Percentiles rank a stretch among this genome's conserved stretches.
Conservation (phyloP, 2,797 vertebrate genomes). For the Dryobates pubescens region DNA sequence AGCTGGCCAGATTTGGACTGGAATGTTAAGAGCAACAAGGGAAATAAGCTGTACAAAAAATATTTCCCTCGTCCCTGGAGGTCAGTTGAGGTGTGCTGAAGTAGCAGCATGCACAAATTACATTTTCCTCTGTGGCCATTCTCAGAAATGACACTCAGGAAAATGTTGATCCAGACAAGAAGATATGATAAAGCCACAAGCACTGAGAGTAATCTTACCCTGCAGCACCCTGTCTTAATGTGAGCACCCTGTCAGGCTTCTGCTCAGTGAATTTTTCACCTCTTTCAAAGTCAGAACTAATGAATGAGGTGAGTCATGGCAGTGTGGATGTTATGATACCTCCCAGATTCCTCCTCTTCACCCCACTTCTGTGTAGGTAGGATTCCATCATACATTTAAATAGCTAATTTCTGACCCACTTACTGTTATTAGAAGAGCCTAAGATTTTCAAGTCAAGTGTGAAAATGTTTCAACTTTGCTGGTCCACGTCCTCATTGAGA, state of each 20-base stretch:
- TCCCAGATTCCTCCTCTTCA: neutral
- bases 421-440: neutral
- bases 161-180: neutral
- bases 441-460: neutral
- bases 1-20: neutral
- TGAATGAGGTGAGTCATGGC: fast-evolving
- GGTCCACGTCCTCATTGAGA: neutral
- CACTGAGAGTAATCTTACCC: neutral
- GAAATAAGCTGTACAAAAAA: neutral
- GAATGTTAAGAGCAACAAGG: neutral
- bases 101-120: neutral
- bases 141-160: neutral
- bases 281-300: neutral
- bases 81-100: neutral
- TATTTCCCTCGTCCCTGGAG: neutral
- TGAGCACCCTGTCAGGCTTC: neutral
- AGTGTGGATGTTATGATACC: fast-evolving
- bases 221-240: neutral
- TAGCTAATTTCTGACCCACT: neutral
- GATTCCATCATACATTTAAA: neutral
- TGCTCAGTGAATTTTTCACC: neutral
- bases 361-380: neutral
- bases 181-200: neutral
- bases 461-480: slow-evolving; percentile 39
- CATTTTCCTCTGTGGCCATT: neutral